Conservation (phyloP, 2,888 invertebrate species). For the Neocrepidodera transversa region DNA sequence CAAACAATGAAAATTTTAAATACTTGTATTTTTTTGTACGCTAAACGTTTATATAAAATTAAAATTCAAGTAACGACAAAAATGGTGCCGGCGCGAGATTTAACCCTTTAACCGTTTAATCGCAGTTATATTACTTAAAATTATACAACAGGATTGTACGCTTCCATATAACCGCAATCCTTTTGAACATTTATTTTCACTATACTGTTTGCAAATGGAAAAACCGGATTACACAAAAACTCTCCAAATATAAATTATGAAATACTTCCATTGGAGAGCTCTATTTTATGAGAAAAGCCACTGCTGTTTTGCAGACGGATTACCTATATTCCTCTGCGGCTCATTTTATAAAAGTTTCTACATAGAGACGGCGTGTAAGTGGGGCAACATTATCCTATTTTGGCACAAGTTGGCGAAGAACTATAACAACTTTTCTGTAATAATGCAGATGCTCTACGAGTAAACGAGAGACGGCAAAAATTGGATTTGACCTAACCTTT, state of each 20-base stretch:
- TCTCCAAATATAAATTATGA: background rate
- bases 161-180: too few species aligned
- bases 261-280: background rate
- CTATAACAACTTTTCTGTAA: background rate
- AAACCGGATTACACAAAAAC: background rate
- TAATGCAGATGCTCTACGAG: background rate
- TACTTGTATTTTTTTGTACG: too few species aligned
- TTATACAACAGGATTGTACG: too few species aligned
- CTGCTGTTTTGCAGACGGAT: conserved; percentile 17
- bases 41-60: too few species aligned
- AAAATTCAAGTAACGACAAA: too few species aligned
- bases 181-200: background rate
- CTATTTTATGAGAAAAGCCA: conserved; percentile 6
- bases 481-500: too few species aligned
- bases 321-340: conserved; percentile 20
- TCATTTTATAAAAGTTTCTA: conserved; percentile 15
- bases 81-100: too few species aligned
- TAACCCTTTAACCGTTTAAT: too few species aligned
- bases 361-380: conserved; percentile 4
- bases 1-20: too few species aligned
- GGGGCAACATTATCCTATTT: conserved; percentile 4
- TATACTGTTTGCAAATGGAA: background rate
- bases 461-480: too few species aligned
- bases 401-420: conserved; percentile 3
- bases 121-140: too few species aligned